Percentiles rank a stretch among this genome's conserved stretches.
Conservation (phyloP, 2,113 vertebrate genomes). For the Piprites chloris region DNA sequence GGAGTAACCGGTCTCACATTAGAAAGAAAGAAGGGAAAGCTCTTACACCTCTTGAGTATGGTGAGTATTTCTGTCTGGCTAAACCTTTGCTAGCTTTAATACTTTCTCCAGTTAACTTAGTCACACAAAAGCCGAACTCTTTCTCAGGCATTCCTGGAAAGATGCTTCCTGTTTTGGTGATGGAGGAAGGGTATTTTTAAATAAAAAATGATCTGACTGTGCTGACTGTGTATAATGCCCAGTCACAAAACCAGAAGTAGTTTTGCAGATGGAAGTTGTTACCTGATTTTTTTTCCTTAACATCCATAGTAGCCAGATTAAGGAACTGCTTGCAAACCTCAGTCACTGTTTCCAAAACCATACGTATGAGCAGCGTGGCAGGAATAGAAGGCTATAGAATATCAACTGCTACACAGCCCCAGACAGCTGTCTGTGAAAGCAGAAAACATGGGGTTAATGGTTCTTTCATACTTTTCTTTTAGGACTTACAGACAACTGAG, state of each 20-base stretch:
- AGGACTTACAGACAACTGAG: not conserved
- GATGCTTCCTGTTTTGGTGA: slow-evolving; percentile 39
- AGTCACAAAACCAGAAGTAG: slow-evolving; percentile 27
- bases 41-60: not conserved
- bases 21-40: not conserved
- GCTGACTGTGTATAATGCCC: not conserved
- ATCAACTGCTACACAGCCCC: not conserved
- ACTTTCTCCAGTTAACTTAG: slow-evolving; percentile 26
- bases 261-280: slow-evolving; percentile 24
- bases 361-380: not conserved
- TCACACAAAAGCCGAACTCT: not conserved
- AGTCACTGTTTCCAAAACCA: slow-evolving; percentile 1
- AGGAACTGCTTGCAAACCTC: slow-evolving; percentile 32
- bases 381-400: slow-evolving; percentile 24
- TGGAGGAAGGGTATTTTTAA: not conserved
- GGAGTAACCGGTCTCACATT: not conserved
- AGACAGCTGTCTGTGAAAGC: slow-evolving; percentile 24
- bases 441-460: slow-evolving; percentile 20
- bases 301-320: slow-evolving; percentile 3
- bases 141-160: slow-evolving; percentile 45
- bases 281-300: slow-evolving; percentile 18
- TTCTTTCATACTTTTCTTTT: not conserved
- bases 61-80: not conserved
- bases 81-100: not conserved
- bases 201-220: slow-evolving; percentile 22